Evolutionary conservation across 2,888 invertebrate species (phyloP), one percentile per base, ranked within the genome.

Genomic region (Geotrupes spiniger): DNA sequence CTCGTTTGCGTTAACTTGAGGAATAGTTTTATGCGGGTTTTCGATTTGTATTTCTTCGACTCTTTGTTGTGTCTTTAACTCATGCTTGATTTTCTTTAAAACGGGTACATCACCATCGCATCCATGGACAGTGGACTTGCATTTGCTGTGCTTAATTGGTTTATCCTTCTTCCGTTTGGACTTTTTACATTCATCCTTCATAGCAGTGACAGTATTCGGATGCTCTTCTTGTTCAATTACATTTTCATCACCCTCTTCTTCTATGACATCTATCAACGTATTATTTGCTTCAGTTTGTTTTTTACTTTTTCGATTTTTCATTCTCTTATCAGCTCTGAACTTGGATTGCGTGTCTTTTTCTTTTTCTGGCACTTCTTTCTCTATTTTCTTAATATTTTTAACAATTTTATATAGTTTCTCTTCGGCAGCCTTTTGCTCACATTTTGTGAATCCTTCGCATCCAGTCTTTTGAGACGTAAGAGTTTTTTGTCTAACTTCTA

Each of bases 381-480:
- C 49, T 2, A 25, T 17, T 36, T 45, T 39, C 26, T 49, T 33
- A 4, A 49, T 10, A 14, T 17, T 39, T 36, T 37, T 33, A 14
- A 26, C 21, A 9, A 45, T 16, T 31, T 40, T 36, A 8, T 41
- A 3, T n/a, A 29, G 14, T 8, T 28, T 17, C 11, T 45, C 33
- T 17, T 42, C 44, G 28, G 45, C 39, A 25, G 27, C 8, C 16
- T 49, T 12, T 29, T 45, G 45, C 11, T 41, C 41, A 11, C 38
- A 14, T 15, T 36, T 36, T 15, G 21, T 28, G 37, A 49, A 49
- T 3, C 49, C 49, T 25, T 21, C n/a, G 10, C 44, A 41, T 3
- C 37, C 37, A 6, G 17, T 28, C 9, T 15, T 25, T 10, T 45
- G 36, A 8, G 39, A 26, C n/a, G 36, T 49, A 3, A 45, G 14